Conservation (phyloP, 2,113 vertebrate species). For the Agelaius phoeniceus region DNA sequence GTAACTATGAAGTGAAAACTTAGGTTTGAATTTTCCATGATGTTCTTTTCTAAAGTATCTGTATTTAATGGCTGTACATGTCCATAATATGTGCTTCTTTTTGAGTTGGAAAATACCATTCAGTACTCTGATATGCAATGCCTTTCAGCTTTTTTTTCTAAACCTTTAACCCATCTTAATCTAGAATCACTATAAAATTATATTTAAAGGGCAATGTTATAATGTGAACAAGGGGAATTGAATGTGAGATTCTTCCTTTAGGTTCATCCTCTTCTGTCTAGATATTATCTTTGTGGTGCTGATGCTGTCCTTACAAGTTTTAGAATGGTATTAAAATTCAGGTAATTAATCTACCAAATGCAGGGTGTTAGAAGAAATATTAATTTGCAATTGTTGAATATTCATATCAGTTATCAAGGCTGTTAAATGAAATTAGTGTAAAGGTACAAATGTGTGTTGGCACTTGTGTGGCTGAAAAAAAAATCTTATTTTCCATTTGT, state of each 20-base stretch:
- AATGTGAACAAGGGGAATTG: background rate
- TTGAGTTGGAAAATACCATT: background rate
- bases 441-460: background rate
- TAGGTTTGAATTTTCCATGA: background rate
- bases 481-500: slow-evolving; percentile 12
- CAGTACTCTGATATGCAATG: background rate
- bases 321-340: background rate
- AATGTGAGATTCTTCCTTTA: background rate
- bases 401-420: background rate
- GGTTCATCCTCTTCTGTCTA: background rate
- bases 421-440: slow-evolving; percentile 12
- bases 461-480: background rate
- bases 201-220: background rate
- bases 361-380: background rate
- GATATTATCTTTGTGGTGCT: background rate
- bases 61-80: background rate
- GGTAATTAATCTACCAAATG: background rate
- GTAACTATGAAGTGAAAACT: background rate
- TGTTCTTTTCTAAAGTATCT: background rate
- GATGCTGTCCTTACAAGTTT: background rate
- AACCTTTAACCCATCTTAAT: background rate
- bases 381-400: background rate
- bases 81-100: background rate
- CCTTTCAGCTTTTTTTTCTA: background rate
- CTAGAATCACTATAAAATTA: background rate